Evolutionary conservation across 2,888 invertebrate genomes (phyloP).

Genomic region (Argyresthia goedartella): DNA sequence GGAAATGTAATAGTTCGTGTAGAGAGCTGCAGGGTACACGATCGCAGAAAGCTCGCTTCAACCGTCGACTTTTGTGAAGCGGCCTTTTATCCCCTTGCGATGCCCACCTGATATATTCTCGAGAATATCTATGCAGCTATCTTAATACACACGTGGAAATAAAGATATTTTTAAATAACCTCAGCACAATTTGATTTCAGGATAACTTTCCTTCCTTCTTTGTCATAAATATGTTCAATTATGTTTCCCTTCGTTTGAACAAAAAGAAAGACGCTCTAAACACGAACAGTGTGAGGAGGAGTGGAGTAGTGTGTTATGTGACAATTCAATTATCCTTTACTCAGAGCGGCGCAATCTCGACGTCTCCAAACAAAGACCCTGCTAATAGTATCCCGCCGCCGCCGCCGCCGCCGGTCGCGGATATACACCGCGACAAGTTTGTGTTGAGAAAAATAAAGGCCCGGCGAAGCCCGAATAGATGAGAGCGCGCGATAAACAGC

Average conservation of each 20-base stretch:
- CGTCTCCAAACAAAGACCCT: constrained; percentile 58
- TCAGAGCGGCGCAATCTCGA: constrained; percentile 47
- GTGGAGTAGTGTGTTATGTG: constrained; percentile 33
- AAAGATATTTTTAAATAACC: background rate
- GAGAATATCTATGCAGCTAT: background rate
- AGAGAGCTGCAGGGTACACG: constrained; percentile 19
- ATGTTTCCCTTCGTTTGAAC: background rate
- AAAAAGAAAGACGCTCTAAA: constrained; percentile 12
- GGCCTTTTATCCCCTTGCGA: constrained; percentile 19
- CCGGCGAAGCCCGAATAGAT: constrained; percentile 67
- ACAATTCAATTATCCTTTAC: constrained; percentile 58
- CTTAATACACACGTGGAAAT: background rate
- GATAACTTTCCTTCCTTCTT: background rate
- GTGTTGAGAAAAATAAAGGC: constrained; percentile 66
- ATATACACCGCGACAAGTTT: constrained; percentile 60
- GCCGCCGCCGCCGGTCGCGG: constrained; percentile 15
- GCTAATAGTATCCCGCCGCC: constrained; percentile 52
- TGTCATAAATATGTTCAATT: background rate
- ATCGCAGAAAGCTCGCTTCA: constrained; percentile 30
- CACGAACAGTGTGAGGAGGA: constrained; percentile 21
- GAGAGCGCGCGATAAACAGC: constrained; percentile 67
- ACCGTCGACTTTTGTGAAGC: constrained; percentile 28
- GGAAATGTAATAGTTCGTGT: constrained; percentile 26
- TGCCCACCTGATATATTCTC: background rate
- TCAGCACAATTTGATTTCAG: background rate